phyloP scores from a whole-genome alignment of 2,888 invertebrate genomes.

The Lagria hirta region DNA sequence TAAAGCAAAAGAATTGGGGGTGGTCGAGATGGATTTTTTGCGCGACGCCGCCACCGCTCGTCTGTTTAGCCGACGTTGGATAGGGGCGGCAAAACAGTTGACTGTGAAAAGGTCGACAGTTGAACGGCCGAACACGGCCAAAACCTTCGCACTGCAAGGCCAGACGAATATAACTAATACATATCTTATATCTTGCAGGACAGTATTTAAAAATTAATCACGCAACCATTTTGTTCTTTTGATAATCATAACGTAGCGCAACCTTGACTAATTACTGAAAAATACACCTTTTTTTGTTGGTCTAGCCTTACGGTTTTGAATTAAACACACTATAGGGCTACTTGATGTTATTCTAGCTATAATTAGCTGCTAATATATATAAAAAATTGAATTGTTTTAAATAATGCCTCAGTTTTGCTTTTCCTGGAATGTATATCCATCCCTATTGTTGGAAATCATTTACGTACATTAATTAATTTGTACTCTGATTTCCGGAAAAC shows the following conservation, averaged over 20 bases:
- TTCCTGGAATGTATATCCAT: too few species aligned
- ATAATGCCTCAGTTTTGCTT: too few species aligned
- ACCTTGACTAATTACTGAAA: neutral
- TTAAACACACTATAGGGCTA: too few species aligned
- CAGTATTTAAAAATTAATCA: slow-evolving; percentile 30
- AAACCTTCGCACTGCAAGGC: slow-evolving; percentile 48
- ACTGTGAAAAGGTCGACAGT: slow-evolving; percentile 44
- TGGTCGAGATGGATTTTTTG: slow-evolving; percentile 35
- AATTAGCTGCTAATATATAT: too few species aligned
- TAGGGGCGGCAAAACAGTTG: slow-evolving; percentile 34
- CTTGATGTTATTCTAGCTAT: too few species aligned
- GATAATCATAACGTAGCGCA: neutral
- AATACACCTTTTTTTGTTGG: too few species aligned
- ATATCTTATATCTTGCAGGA: slow-evolving; percentile 34
- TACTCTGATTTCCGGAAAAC: too few species aligned
- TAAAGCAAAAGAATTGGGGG: too few species aligned
- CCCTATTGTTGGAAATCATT: too few species aligned
- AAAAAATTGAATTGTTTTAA: too few species aligned
- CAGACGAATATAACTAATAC: slow-evolving; percentile 48
- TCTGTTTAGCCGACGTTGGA: slow-evolving; percentile 27
- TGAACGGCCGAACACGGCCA: slow-evolving; percentile 44
- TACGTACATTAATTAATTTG: too few species aligned
- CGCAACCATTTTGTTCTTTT: slow-evolving; percentile 10
- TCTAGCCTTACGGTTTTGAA: too few species aligned
- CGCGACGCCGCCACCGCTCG: slow-evolving; percentile 35